These are phyloP conservation scores for Goniozus legneri DNA, from an alignment of 1,140 invertebrate species.

Conservation along the genomic window DNA sequence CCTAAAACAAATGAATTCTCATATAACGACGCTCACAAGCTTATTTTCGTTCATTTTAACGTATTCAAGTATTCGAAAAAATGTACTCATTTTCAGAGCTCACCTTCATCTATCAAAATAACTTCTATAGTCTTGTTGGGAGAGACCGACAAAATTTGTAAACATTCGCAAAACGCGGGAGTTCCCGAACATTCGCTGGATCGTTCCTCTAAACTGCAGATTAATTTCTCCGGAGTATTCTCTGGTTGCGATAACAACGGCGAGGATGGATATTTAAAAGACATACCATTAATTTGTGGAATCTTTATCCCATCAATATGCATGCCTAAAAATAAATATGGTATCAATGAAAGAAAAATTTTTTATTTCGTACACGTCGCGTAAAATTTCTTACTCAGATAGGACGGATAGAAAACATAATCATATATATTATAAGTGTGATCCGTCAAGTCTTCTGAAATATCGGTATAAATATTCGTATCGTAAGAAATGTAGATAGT, in stretches of 20 bases:
- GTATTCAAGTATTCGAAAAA: too few relatives aligned
- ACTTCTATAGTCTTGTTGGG: conserved; percentile 24
- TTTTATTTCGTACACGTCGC: too few relatives aligned
- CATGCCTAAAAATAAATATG: conserved; percentile 19
- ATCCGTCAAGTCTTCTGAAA: conserved; percentile 35
- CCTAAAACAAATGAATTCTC: conserved; percentile 16
- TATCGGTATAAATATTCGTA: conserved; percentile 18
- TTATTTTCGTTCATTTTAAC: too few relatives aligned
- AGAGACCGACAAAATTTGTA: conserved; percentile 27
- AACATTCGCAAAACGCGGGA: conserved; percentile 32
- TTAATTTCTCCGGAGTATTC: conserved; percentile 15
- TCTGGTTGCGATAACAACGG: conserved; percentile 35
- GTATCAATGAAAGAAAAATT: too few relatives aligned
- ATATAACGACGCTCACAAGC: too few relatives aligned
- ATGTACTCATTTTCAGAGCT: not conserved
- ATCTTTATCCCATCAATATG: conserved; percentile 9
- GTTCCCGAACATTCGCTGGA: conserved; percentile 23
- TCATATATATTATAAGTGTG: conserved; percentile 29
- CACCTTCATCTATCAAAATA: conserved; percentile 35
- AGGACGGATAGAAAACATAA: conserved; percentile 28
- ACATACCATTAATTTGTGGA: conserved; percentile 31
- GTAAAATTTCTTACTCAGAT: conserved; percentile 33
- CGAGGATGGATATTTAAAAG: conserved; percentile 38
- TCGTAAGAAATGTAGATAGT: conserved; percentile 31
- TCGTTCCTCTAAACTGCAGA: conserved; percentile 27